Percentiles rank a stretch among this genome's conserved stretches.
Conservation (phyloP, 2,113 vertebrate genomes). For the Henicopernis longicauda region DNA sequence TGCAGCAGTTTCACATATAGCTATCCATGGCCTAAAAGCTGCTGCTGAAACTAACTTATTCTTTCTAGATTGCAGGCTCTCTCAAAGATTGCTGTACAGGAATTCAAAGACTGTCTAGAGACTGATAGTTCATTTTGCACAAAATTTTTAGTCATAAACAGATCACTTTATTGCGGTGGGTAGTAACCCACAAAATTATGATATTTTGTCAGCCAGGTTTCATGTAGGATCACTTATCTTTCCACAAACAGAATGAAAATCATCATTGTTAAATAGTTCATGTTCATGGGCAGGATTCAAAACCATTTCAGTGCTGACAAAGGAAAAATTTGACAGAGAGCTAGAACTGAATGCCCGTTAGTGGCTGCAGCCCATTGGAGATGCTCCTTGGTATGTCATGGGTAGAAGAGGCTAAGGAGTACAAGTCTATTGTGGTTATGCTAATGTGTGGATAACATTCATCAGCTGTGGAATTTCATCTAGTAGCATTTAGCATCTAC, state of each 20-base stretch:
- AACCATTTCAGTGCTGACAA: not conserved
- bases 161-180: not conserved
- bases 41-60: not conserved
- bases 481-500: not conserved
- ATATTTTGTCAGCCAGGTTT: not conserved
- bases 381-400: not conserved
- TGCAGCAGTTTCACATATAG: not conserved
- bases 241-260: not conserved
- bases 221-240: not conserved
- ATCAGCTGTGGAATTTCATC: not conserved
- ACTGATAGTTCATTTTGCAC: not conserved
- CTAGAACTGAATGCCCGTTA: not conserved
- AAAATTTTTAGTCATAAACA: not conserved
- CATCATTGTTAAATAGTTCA: not conserved
- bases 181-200: not conserved
- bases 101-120: not conserved
- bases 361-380: not conserved
- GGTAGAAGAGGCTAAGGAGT: not conserved
- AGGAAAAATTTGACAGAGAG: not conserved
- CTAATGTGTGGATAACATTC: not conserved
- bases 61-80: not conserved
- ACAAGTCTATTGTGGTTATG: not conserved
- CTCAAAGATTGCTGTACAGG: not conserved
- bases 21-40: not conserved
- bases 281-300: not conserved